These are phyloP conservation scores for Mesochorus sp. DNA, from an alignment of 2,888 invertebrate species.

Conservation along the genomic window DNA sequence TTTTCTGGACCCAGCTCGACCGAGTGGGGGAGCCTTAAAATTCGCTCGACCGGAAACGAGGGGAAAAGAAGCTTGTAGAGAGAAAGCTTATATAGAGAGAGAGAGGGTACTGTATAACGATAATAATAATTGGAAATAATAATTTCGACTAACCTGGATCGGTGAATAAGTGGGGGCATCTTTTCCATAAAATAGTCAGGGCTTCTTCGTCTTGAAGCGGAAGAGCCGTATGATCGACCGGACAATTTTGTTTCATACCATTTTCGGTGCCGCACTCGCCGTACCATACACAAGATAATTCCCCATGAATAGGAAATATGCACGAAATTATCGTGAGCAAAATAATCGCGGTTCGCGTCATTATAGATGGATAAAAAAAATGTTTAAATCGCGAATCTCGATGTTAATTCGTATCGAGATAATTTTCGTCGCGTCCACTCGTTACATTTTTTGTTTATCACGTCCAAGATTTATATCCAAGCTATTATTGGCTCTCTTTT, in stretches of 20 bases:
- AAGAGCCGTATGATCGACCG: conserved; percentile 78
- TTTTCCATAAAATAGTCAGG: conserved; percentile 82
- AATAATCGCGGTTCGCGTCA: conserved; percentile 50
- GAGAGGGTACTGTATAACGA: not conserved
- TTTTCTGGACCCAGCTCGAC: too few relatives aligned
- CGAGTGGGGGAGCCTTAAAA: not conserved
- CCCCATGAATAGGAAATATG: conserved; percentile 25
- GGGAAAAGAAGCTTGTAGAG: not conserved
- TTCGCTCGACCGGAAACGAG: not conserved
- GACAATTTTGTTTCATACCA: conserved; percentile 80
- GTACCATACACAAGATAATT: conserved; percentile 84
- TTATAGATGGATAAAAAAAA: conserved; percentile 42
- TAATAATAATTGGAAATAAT: not conserved
- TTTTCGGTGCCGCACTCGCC: conserved; percentile 82
- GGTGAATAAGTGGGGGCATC: conserved; percentile 86
- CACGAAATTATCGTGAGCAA: conserved; percentile 9
- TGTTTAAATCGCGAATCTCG: too few relatives aligned
- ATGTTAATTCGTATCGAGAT: too few relatives aligned
- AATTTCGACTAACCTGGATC: conserved; percentile 74
- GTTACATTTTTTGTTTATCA: too few relatives aligned
- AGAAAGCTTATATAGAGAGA: not conserved
- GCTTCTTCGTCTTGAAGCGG: conserved; percentile 79
- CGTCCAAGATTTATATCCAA: too few relatives aligned
- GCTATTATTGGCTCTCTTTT: too few relatives aligned
- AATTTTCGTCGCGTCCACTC: too few relatives aligned